phyloP scores from a whole-genome alignment of 2,888 invertebrate species.

The Alviniconcha strummeri region DNA sequence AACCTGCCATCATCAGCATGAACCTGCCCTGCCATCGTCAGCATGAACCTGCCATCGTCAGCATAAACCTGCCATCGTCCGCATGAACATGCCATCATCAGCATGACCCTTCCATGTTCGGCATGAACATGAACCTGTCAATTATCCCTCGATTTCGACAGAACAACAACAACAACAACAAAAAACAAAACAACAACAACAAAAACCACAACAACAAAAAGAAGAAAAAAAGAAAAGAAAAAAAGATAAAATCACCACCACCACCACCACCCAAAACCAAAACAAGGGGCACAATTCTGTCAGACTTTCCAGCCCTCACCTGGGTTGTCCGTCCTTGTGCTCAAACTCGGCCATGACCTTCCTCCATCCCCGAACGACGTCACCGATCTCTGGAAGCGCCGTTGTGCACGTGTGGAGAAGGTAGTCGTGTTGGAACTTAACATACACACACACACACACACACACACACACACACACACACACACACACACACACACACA shows the following conservation, averaged over 20 bases:
- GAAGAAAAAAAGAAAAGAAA: too few relatives aligned
- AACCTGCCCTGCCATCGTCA: constrained; percentile 13
- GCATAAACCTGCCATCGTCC: too few relatives aligned
- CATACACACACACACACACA: background rate
- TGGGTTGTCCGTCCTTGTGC: constrained; percentile 41
- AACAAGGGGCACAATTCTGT: too few relatives aligned
- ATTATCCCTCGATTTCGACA: background rate
- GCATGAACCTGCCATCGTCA: too few relatives aligned
- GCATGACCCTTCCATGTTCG: background rate
- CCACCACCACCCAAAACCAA: too few relatives aligned
- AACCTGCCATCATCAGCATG: constrained; percentile 24
- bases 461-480: background rate
- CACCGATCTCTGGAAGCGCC: constrained; percentile 52
- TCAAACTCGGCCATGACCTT: constrained; percentile 54
- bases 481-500: background rate
- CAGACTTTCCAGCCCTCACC: constrained; percentile 29
- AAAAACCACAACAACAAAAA: too few relatives aligned
- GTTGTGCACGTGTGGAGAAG: constrained; percentile 38
- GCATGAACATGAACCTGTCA: constrained; percentile 31
- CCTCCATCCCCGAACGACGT: constrained; percentile 56
- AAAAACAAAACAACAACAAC: too few relatives aligned
- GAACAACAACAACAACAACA: background rate
- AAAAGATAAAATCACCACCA: too few relatives aligned
- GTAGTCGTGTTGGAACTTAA: constrained; percentile 42
- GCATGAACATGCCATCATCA: too few relatives aligned